Percentiles rank a stretch among this genome's conserved stretches.
Evolutionary conservation across 2,797 vertebrate genomes (phyloP).

Genomic region (Phalanger gymnotis): DNA sequence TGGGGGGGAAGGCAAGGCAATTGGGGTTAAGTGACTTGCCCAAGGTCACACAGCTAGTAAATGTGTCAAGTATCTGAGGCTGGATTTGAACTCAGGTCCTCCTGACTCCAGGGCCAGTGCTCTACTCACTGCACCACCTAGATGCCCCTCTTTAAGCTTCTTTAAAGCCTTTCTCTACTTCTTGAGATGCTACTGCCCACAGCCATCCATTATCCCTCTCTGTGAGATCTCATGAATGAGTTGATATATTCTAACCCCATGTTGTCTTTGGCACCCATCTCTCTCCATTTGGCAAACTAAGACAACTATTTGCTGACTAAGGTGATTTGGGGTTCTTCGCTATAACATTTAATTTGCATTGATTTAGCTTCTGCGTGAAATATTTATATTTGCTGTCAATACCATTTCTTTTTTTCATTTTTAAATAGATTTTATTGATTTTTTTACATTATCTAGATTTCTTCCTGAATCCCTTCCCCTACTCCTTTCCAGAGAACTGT

Average conservation of each 20-base stretch:
- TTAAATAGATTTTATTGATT: background rate
- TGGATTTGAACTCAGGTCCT: no score
- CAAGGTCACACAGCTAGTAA: no score
- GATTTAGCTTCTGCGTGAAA: background rate
- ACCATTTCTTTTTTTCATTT: background rate
- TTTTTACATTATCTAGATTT: background rate
- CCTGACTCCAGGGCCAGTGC: no score
- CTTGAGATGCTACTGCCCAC: background rate
- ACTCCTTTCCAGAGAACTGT: background rate
- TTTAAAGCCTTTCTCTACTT: background rate
- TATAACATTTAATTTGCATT: background rate
- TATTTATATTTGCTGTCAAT: background rate
- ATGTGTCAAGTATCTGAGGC: no score
- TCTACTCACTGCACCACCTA: no score
- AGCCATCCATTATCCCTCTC: background rate
- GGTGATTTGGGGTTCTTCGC: background rate
- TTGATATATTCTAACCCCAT: background rate
- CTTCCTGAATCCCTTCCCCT: background rate
- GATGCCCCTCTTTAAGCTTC: background rate
- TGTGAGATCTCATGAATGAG: background rate
- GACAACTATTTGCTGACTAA: background rate
- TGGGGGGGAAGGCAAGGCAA: no score
- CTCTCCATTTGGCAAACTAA: background rate
- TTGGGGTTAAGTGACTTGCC: no score
- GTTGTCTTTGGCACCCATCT: background rate